Conservation (phyloP, 2,113 vertebrate species). For the Aviceda subcristata region DNA sequence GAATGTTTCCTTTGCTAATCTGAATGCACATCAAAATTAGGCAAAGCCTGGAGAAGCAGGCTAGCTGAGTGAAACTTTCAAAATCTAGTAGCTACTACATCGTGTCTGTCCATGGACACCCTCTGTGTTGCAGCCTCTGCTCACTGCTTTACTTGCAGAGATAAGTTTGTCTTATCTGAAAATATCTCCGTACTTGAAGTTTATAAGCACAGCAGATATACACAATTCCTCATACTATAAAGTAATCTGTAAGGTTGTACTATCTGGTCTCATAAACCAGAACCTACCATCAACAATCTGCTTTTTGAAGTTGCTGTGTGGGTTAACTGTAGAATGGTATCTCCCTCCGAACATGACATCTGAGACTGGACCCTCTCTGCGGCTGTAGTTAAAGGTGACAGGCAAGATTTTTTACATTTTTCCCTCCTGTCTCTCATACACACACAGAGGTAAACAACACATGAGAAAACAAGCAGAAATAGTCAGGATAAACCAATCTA, state of each 20-base stretch:
- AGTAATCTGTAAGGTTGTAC: neutral
- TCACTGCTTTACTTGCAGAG: neutral
- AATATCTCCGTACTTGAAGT: neutral
- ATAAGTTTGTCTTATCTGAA: neutral
- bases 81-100: neutral
- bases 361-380: neutral
- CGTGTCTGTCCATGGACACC: neutral
- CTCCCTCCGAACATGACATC: neutral
- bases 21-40: neutral
- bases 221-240: neutral
- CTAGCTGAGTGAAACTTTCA: neutral
- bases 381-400: neutral
- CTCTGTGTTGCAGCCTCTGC: neutral
- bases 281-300: neutral
- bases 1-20: neutral
- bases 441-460: neutral
- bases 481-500: neutral
- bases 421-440: neutral
- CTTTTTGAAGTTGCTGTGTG: neutral
- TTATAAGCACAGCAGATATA: neutral
- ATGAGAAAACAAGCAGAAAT: neutral
- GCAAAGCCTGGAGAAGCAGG: neutral
- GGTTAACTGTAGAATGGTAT: neutral
- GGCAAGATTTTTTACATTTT: neutral
- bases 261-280: neutral